Base-by-base conservation (phyloP, 2,888 invertebrate genomes). In the Pandemis corylana region DNA sequence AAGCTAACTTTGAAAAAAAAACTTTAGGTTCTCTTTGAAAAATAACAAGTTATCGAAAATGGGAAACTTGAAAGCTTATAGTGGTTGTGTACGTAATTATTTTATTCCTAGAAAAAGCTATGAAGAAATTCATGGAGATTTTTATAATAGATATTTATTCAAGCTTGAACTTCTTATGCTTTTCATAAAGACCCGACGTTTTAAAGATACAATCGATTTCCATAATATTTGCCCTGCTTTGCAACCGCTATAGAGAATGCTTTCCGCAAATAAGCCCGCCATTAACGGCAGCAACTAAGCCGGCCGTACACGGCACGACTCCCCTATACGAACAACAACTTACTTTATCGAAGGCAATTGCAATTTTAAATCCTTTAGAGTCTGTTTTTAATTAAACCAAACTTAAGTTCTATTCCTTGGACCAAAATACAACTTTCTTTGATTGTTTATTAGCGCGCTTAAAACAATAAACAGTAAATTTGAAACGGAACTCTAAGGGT, bases 211-310 rank as follows among this genome's bases (percentile, higher is more conserved):
- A 63, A 70, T 70, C 51, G 51, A 70, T 63, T 67, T 13, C 20
- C 67, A 56, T 56, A 56, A 68, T 42, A 12, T 20, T 41, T 51
- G 51, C 13, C 13, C 62, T 51, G 63, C 41, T 36, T 63, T 63
- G 69, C 51, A 63, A 42, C 62, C 49, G 46, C 36, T 28, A 49
- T 69, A 42, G 63, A 70, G 41, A 63, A n/a, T 51, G 69, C 69
- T 63, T 70, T 70, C 51, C 62, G 62, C 62, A 70, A 70, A 62
- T 62, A 63, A 36, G 49, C 42, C 41, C 12, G 49, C 63, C 69
- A 70, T 70, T 70, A 62, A 15, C 51, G 62, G 56, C 44, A 12
- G 15, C 56, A 42, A 68, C 49, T 70, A 49, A 62, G 51, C 51
- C 49, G 13, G 13, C 49, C 41, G 62, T 63, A 51, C 51, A 51